phyloP scores from a whole-genome alignment of 2,888 invertebrate species.

The Drosophila falleni region DNA sequence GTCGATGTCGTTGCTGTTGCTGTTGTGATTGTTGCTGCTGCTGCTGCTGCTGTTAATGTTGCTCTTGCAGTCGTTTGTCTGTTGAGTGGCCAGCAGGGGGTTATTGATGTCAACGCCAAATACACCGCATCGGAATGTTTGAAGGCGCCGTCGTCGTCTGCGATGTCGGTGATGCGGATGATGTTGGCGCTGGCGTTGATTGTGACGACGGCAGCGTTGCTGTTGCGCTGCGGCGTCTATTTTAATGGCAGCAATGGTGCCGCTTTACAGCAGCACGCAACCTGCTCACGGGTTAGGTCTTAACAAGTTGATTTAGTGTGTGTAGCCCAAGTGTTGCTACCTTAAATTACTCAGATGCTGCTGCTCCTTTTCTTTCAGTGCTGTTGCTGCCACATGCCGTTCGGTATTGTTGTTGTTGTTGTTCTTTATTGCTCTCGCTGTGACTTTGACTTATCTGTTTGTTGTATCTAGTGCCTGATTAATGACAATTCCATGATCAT shows the following conservation, averaged over 20 bases:
- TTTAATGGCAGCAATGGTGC: slow-evolving; percentile 82
- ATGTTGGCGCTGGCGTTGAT: slow-evolving; percentile 77
- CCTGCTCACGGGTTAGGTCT: slow-evolving; percentile 50
- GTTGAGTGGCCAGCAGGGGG: slow-evolving; percentile 57
- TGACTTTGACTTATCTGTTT: slow-evolving; percentile 20
- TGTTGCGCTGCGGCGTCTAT: slow-evolving; percentile 82
- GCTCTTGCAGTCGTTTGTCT: slow-evolving; percentile 19
- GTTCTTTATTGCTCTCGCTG: slow-evolving; percentile 8
- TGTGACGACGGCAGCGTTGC: slow-evolving; percentile 81
- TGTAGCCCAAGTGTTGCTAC: slow-evolving; percentile 32
- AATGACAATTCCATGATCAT: slow-evolving; percentile 71
- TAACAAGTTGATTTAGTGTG: slow-evolving; percentile 20
- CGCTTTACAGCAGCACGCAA: slow-evolving; percentile 79
- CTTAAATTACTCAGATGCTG: slow-evolving; percentile 7
- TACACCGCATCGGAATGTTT: slow-evolving; percentile 16
- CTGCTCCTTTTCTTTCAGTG: slow-evolving; percentile 16
- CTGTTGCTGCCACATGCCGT: slow-evolving; percentile 33
- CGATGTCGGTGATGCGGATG: slow-evolving; percentile 75
- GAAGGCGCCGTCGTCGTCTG: slow-evolving; percentile 71
- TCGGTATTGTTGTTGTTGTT: slow-evolving; percentile 29
- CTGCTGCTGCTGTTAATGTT: background rate
- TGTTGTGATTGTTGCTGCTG: background rate
- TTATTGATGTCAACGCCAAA: slow-evolving; percentile 52
- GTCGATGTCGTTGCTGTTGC: slow-evolving; percentile 24
- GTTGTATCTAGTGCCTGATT: slow-evolving; percentile 43